A percentile compares a stretch with the other conserved stretches of the same genome.
Conservation (phyloP, 2,797 vertebrate species). For the Petrocephalus schoutedeni region DNA sequence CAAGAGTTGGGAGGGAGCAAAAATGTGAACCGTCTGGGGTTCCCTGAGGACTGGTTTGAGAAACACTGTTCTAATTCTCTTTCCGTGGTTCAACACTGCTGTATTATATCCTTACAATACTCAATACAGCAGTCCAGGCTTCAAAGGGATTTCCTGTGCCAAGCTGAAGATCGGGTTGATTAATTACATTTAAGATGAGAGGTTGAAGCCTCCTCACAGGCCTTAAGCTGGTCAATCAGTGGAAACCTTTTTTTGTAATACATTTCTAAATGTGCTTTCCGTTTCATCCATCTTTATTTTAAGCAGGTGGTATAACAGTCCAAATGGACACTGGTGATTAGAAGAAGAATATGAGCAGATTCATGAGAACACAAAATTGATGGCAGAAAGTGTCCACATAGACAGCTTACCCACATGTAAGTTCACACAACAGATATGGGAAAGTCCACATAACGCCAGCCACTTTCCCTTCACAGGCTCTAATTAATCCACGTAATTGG, state of each 20-base stretch:
- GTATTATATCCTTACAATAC: neutral
- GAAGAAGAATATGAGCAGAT: neutral
- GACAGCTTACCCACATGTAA: neutral
- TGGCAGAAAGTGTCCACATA: neutral
- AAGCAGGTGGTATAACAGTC: neutral
- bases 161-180: neutral
- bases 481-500: conserved; percentile 10
- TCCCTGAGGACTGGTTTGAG: too few species aligned
- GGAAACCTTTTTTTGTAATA: neutral
- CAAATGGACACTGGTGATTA: neutral
- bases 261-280: neutral
- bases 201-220: neutral
- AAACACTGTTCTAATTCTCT: neutral
- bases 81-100: neutral
- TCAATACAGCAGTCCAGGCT: neutral
- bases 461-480: neutral
- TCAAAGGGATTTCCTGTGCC: neutral
- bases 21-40: too few species aligned
- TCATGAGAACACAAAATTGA: neutral
- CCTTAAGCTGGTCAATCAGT: neutral
- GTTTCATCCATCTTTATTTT: neutral
- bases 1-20: too few species aligned
- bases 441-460: neutral
- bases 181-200: neutral
- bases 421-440: neutral